A percentile compares a stretch with the other conserved stretches of the same genome.
Evolutionary conservation across 2,113 vertebrate species (phyloP).

Genomic region (Coryphaenoides rupestris): DNA sequence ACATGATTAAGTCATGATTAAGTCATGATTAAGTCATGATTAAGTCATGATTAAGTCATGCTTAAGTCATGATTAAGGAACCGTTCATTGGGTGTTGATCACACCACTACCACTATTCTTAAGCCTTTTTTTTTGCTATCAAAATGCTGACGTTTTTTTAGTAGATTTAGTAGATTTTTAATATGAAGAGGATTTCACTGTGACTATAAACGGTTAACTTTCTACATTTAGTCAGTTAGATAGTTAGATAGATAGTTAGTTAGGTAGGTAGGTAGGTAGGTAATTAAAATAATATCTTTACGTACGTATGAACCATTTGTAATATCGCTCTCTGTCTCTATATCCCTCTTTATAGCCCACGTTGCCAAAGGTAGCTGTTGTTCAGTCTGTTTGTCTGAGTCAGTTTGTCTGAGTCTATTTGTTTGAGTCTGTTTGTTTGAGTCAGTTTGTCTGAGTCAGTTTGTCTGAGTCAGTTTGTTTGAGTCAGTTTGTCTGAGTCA

Average conservation of each 20-base stretch:
- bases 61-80: not conserved
- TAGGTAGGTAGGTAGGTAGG: not conserved
- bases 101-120: not conserved
- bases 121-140: slow-evolving; percentile 3
- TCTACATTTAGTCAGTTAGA: slow-evolving; percentile 1
- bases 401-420: no score
- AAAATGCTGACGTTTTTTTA: slow-evolving; percentile 6
- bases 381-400: slow-evolving; percentile 16
- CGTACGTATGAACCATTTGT: no score
- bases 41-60: slow-evolving; percentile 1
- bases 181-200: slow-evolving; percentile 36
- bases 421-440: no score
- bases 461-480: no score
- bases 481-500: no score
- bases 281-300: no score
- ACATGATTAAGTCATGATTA: not conserved
- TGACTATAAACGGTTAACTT: slow-evolving; percentile 22
- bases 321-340: no score
- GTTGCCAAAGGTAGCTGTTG: slow-evolving; percentile 22
- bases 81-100: slow-evolving; percentile 33
- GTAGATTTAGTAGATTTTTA: not conserved
- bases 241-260: not conserved
- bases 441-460: no score
- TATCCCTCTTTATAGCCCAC: not conserved
- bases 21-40: slow-evolving; percentile 1